Evolutionary conservation across 2,113 vertebrate genomes (phyloP).

Genomic region (Tonatia bakeri): DNA sequence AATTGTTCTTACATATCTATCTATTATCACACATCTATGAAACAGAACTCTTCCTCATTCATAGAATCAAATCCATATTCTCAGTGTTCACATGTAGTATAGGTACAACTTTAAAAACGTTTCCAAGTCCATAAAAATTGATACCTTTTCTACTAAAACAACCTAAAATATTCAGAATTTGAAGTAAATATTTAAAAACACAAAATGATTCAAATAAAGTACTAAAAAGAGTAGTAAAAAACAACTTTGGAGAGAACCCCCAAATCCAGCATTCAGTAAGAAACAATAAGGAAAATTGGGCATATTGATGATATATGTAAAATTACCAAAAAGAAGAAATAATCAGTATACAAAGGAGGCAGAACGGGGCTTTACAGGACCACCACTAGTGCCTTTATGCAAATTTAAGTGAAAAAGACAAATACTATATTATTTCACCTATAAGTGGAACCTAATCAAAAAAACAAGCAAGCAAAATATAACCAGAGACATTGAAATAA

Average conservation of each 20-base stretch:
- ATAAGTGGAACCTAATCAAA: no score
- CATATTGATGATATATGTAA: not conserved
- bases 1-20: not conserved
- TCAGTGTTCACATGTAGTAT: not conserved
- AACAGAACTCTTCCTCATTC: not conserved
- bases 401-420: not conserved
- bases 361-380: not conserved
- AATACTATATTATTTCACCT: no score
- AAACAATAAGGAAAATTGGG: not conserved
- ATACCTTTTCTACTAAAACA: not conserved
- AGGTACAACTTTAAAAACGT: constrained; percentile 40
- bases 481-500: no score
- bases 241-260: not conserved
- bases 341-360: not conserved
- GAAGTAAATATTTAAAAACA: constrained; percentile 6
- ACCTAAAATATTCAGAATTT: not conserved
- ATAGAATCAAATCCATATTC: not conserved
- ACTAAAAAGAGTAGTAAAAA: not conserved
- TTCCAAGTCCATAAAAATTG: not conserved
- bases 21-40: not conserved
- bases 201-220: not conserved
- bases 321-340: not conserved
- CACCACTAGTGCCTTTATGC: not conserved
- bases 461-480: no score
- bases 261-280: not conserved